These are phyloP conservation scores for Chaetodon auriga DNA, from an alignment of 2,113 vertebrate species.

Conservation along the genomic window DNA sequence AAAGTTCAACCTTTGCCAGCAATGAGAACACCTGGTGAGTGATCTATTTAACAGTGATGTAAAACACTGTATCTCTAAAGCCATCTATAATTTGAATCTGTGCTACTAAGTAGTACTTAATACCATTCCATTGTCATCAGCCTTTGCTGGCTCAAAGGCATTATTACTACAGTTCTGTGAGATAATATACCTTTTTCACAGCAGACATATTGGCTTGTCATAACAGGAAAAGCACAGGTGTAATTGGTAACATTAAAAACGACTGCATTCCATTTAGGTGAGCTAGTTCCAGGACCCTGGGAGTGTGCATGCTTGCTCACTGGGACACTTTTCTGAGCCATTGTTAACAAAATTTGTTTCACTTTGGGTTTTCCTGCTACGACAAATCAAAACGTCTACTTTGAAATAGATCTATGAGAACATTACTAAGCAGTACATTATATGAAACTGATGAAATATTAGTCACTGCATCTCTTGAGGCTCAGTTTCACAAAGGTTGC, in stretches of 20 bases:
- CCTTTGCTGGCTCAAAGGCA: background rate
- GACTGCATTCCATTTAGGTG: slow-evolving; percentile 16
- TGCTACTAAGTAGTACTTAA: background rate
- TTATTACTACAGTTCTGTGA: background rate
- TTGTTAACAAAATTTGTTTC: background rate
- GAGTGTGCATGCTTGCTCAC: background rate
- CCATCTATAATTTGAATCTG: background rate
- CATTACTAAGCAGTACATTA: background rate
- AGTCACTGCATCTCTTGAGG: background rate
- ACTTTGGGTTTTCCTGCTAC: background rate
- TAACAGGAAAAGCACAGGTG: background rate
- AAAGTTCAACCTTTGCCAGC: background rate
- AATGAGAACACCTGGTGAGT: background rate
- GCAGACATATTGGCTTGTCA: background rate
- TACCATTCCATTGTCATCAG: background rate
- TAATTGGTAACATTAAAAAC: background rate
- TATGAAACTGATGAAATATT: background rate
- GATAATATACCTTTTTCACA: background rate
- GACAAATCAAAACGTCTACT: background rate
- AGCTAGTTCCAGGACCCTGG: background rate
- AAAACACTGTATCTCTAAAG: background rate
- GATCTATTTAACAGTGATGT: background rate
- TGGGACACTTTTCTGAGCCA: background rate
- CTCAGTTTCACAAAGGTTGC: background rate
- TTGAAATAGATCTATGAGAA: background rate